Percentiles rank a stretch among this genome's conserved stretches.
Conservation (phyloP, 2,888 invertebrate genomes). For the Ophion obscuratus region DNA sequence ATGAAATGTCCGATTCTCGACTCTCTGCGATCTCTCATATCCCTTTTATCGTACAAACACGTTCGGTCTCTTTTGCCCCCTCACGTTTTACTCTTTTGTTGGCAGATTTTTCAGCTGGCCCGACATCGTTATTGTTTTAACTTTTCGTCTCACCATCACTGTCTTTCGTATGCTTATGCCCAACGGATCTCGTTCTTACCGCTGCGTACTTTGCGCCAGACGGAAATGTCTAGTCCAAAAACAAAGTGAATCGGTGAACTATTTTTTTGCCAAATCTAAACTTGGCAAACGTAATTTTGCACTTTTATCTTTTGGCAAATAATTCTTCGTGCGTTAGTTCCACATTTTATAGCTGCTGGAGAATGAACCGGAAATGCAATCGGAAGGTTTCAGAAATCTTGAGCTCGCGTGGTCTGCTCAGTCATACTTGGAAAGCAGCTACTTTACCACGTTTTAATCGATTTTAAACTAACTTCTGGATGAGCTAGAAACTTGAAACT, state of each 20-base stretch:
- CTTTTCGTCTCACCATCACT: background rate
- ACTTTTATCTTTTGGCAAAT: background rate
- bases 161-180: background rate
- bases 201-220: background rate
- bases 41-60: constrained; percentile 6
- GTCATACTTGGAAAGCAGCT: no score
- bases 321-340: background rate
- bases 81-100: constrained; percentile 1
- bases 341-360: no score
- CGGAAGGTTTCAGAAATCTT: no score
- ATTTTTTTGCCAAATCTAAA: background rate
- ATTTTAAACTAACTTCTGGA: no score
- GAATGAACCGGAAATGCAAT: no score
- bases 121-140: background rate
- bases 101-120: constrained; percentile 2
- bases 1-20: background rate
- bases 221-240: background rate
- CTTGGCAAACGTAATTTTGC: background rate
- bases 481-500: no score
- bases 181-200: background rate
- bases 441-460: no score
- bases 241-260: background rate
- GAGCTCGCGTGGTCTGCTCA: no score
- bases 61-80: constrained; percentile 10
- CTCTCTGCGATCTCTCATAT: constrained; percentile 17